Evolutionary conservation across 2,113 vertebrate species (phyloP), one percentile per base, ranked within the genome.

Genomic region (Actenoides lindsayi): DNA sequence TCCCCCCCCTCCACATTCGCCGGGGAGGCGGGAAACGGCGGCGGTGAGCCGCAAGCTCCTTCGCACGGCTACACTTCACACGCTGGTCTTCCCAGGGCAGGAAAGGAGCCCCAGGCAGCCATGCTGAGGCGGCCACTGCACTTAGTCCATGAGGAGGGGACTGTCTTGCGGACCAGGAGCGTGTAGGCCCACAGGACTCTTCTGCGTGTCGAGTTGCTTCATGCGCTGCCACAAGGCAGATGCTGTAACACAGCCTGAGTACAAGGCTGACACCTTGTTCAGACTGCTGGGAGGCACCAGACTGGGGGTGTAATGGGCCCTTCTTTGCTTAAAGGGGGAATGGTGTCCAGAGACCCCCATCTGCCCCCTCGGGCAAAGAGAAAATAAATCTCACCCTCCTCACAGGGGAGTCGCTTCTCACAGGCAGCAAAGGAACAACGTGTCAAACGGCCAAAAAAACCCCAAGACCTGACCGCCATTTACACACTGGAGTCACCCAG

Each of bases 351-450:
- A 57, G 7, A 31, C 7, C 5, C 41, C 37, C 31, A 0, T 2
- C 13, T 39, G 20, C 7, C 24, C 17, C 35, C 28, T 65, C 9
- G 1, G 16, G 70, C 23, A 37, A 8, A 35, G 8, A 54, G 23
- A 56, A 13, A 48, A 23, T 37, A 31, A 8, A 24, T 54, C 28
- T 35, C 7, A 3, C 7, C 10, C n/a, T 24, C 23, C 23, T 35
- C 24, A 3, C 2, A 2, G 9, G 2, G 16, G 2, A 1, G 2
- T 18, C 2, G 0, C 24, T 78, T 13, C 39, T 56, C 16, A n/a
- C 31, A 4, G 6, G 16, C 39, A 50, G 54, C 25, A 6, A 44
- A 25, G 21, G 27, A 50, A 11, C 27, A 31, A 31, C 3, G 3
- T 7, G 18, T 12, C 21, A 87, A 81, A 68, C 9, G 13, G 53